These are phyloP conservation scores for Drosophila neotestacea DNA, from an alignment of 2,888 invertebrate species.

Conservation along the genomic window DNA sequence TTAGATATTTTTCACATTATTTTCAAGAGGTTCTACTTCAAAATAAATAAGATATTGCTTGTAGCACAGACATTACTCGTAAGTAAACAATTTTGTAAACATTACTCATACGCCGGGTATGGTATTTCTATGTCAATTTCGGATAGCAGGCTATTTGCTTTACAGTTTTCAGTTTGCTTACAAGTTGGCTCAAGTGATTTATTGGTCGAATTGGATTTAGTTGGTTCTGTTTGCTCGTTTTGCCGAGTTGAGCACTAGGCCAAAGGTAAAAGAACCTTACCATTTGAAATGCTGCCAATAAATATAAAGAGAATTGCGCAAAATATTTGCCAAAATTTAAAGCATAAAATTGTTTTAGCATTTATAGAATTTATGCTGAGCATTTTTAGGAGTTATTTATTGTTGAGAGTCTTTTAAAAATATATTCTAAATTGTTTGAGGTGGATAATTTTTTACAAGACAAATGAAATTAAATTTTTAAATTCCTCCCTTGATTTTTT, in stretches of 20 bases:
- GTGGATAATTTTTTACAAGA: neutral
- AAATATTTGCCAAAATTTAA: slow-evolving; percentile 48
- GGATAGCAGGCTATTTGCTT: slow-evolving; percentile 8
- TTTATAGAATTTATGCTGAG: slow-evolving; percentile 9
- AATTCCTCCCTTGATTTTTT: neutral
- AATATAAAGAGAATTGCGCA: neutral
- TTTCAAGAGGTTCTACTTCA: neutral
- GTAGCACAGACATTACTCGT: neutral
- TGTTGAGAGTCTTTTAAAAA: neutral
- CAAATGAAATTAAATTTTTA: neutral
- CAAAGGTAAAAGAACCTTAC: slow-evolving; percentile 78
- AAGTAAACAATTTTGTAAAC: slow-evolving; percentile 23
- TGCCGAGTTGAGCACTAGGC: slow-evolving; percentile 57
- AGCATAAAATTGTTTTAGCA: slow-evolving; percentile 9
- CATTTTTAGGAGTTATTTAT: neutral
- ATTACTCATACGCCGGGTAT: slow-evolving; percentile 43
- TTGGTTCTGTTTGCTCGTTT: slow-evolving; percentile 54
- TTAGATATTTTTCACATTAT: too few species aligned
- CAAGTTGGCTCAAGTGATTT: slow-evolving; percentile 60
- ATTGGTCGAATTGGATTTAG: slow-evolving; percentile 57
- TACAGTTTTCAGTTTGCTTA: slow-evolving; percentile 32
- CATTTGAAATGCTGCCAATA: slow-evolving; percentile 73
- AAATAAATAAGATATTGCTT: neutral
- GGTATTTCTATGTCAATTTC: slow-evolving; percentile 3
- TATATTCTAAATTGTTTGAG: neutral